Evolutionary conservation across 2,113 vertebrate species (phyloP).

Genomic region (Thamnaconus septentrionalis): DNA sequence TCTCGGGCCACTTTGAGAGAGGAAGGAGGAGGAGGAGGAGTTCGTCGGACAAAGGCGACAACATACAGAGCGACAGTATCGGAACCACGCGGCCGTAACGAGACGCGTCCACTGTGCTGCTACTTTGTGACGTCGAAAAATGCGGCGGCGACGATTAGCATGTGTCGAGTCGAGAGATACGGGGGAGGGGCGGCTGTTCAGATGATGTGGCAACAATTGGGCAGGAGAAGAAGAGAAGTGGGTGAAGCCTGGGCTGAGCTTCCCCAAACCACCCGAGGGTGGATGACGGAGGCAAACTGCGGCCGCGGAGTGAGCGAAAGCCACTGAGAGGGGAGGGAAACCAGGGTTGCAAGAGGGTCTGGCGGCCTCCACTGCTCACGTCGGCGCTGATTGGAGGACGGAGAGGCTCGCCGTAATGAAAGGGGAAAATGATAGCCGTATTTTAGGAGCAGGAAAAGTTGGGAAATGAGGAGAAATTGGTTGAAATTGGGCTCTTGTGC

Average conservation of each 20-base stretch:
- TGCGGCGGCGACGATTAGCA: slow-evolving; percentile 55
- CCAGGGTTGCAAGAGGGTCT: too few species aligned
- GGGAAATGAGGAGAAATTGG: too few species aligned
- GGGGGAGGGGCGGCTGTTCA: slow-evolving; percentile 52
- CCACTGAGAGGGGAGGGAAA: too few species aligned
- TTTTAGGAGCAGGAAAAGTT: too few species aligned
- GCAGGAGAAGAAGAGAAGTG: slow-evolving; percentile 51
- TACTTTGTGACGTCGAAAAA: slow-evolving; percentile 57
- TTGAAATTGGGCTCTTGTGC: too few species aligned
- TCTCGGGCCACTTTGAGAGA: too few species aligned
- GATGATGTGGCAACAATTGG: slow-evolving; percentile 48
- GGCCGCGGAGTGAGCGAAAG: too few species aligned
- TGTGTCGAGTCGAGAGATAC: slow-evolving; percentile 39
- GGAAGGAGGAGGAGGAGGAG: neutral
- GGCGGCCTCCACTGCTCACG: too few species aligned
- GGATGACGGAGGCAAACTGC: too few species aligned
- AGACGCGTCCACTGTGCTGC: slow-evolving; percentile 48
- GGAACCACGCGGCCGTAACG: slow-evolving; percentile 53
- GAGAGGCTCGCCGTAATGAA: too few species aligned
- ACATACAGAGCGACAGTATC: slow-evolving; percentile 61
- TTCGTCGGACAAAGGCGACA: slow-evolving; percentile 64
- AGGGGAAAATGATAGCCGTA: too few species aligned
- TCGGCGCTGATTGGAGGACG: too few species aligned
- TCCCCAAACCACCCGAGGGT: slow-evolving; percentile 35
- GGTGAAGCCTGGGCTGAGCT: slow-evolving; percentile 40